Conservation (phyloP, 2,888 invertebrate species). For the Luffia ferchaultella region DNA sequence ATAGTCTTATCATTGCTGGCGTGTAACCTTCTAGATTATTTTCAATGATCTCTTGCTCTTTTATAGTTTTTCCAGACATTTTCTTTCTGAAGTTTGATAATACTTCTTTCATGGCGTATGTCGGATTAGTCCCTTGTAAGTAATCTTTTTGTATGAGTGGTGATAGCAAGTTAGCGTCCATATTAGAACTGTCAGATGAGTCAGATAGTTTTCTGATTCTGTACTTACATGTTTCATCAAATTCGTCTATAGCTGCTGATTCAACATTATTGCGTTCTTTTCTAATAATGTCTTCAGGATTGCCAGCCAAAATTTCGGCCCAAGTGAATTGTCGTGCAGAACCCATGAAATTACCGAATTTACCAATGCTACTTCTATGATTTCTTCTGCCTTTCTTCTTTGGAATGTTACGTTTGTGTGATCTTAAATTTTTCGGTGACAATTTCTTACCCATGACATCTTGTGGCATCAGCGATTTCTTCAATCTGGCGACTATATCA, state of each 20-base stretch:
- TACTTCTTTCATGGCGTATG: slow-evolving; percentile 76
- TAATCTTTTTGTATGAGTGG: slow-evolving; percentile 50
- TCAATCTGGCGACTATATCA: slow-evolving; percentile 48
- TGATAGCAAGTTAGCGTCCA: slow-evolving; percentile 36
- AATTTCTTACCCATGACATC: slow-evolving; percentile 57
- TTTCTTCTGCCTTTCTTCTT: slow-evolving; percentile 51
- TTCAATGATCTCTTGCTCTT: slow-evolving; percentile 29
- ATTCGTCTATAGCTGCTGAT: slow-evolving; percentile 31
- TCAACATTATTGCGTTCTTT: slow-evolving; percentile 39
- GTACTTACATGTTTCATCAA: slow-evolving; percentile 44
- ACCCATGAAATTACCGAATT: slow-evolving; percentile 60
- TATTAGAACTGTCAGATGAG: slow-evolving; percentile 32
- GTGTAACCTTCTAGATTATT: slow-evolving; percentile 51
- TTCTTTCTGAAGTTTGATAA: slow-evolving; percentile 69
- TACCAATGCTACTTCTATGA: slow-evolving; percentile 48
- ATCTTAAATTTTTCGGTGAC: slow-evolving; percentile 71
- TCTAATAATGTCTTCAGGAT: slow-evolving; percentile 70
- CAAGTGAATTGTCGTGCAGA: slow-evolving; percentile 68
- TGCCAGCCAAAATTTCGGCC: slow-evolving; percentile 71
- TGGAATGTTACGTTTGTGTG: slow-evolving; percentile 57
- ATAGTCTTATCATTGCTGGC: slow-evolving; percentile 63
- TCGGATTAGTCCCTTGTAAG: slow-evolving; percentile 66
- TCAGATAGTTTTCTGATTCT: slow-evolving; percentile 51
- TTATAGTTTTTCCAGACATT: slow-evolving; percentile 31
- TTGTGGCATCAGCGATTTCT: slow-evolving; percentile 57